Evolutionary conservation across 2,113 vertebrate genomes (phyloP).

Genomic region (Misgurnus anguillicaudatus): DNA sequence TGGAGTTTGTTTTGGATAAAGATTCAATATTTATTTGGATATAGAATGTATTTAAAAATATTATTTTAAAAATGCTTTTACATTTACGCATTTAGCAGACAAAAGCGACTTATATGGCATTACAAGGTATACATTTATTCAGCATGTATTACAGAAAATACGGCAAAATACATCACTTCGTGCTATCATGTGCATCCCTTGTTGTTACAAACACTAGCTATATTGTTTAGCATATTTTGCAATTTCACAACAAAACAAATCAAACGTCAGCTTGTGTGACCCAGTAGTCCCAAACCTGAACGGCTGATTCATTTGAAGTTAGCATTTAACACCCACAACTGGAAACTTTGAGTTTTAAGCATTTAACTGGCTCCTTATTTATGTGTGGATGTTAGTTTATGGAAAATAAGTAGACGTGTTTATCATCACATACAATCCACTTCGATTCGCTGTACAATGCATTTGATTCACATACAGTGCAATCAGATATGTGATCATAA

Average conservation of each 20-base stretch:
- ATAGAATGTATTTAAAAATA: no score
- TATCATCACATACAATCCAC: background rate
- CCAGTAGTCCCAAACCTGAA: background rate
- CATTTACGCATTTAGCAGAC: no score
- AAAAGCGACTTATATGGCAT: no score
- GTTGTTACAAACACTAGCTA: background rate
- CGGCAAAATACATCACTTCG: no score
- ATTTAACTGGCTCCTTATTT: background rate
- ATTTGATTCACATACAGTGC: background rate
- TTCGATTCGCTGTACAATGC: background rate
- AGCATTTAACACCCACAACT: conserved; percentile 15
- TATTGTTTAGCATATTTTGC: no score
- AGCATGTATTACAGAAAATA: no score
- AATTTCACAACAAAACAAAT: background rate
- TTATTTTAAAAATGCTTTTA: no score
- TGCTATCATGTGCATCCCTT: background rate
- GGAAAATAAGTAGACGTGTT: conserved; percentile 29
- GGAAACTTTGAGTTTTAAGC: conserved; percentile 27
- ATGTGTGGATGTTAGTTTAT: background rate
- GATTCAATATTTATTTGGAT: no score
- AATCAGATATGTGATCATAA: background rate
- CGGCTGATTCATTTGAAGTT: background rate
- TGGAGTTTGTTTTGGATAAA: no score
- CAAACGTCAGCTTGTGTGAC: background rate
- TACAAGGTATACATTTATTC: no score